These are phyloP conservation scores for Ectemnius cavifrons DNA, from an alignment of 2,888 invertebrate species.

Conservation along the genomic window DNA sequence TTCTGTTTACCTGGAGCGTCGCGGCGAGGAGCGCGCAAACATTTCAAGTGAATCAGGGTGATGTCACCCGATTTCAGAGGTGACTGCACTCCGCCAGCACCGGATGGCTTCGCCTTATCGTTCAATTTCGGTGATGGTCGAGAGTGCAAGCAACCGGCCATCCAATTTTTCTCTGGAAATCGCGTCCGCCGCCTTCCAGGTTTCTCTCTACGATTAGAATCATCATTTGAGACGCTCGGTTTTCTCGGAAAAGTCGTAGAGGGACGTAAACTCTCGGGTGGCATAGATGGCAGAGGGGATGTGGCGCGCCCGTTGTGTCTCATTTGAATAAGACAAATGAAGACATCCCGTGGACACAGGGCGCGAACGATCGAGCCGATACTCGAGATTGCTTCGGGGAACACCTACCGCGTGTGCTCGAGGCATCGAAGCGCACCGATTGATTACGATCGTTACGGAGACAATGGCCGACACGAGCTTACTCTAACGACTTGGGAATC, in stretches of 20 bases:
- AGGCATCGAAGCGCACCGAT: constrained; percentile 66
- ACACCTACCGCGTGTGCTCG: constrained; percentile 48
- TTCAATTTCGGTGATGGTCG: neutral
- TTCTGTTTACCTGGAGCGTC: neutral
- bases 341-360: constrained; percentile 64
- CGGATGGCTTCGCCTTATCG: neutral
- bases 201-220: neutral
- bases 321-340: constrained; percentile 73
- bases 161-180: constrained; percentile 3
- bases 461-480: constrained; percentile 69
- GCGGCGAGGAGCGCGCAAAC: neutral
- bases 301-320: constrained; percentile 28
- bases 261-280: neutral
- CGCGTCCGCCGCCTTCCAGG: neutral
- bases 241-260: neutral
- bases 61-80: neutral
- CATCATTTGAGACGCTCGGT: neutral
- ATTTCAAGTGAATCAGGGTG: neutral
- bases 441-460: constrained; percentile 72
- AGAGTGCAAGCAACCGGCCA: neutral
- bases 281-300: neutral
- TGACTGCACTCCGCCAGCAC: neutral
- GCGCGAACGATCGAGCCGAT: constrained; percentile 58
- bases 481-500: constrained; percentile 65
- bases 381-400: constrained; percentile 52